These are phyloP conservation scores for Euwallacea fornicatus DNA, from an alignment of 1,140 invertebrate species.

Conservation along the genomic window DNA sequence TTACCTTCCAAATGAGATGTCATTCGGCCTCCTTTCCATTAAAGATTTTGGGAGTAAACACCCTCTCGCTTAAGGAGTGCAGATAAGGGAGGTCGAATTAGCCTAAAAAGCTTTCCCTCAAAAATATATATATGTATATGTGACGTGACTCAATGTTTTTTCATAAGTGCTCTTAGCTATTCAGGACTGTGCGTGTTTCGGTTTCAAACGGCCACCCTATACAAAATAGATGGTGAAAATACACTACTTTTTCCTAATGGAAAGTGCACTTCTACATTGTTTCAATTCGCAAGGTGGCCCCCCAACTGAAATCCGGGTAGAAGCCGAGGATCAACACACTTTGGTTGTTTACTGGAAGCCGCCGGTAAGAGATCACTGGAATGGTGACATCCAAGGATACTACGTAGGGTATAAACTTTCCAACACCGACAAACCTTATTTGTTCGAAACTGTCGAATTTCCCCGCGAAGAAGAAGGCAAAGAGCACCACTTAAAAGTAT, in stretches of 20 bases:
- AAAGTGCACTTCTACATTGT: no score
- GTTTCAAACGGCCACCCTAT: neutral
- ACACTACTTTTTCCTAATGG: neutral
- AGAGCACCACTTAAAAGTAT: constrained; percentile 81
- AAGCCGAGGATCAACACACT: constrained; percentile 89
- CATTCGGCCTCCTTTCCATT: no score
- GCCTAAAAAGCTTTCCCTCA: no score
- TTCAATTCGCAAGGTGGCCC: constrained; percentile 62
- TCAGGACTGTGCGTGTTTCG: no score
- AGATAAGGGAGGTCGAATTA: no score
- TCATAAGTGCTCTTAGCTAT: no score
- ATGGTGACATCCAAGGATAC: constrained; percentile 89
- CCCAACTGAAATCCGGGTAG: constrained; percentile 80
- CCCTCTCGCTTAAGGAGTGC: no score
- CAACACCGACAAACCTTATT: constrained; percentile 84
- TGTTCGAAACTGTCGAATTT: constrained; percentile 92
- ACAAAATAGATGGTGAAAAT: neutral
- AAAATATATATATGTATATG: no score
- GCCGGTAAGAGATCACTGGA: constrained; percentile 85
- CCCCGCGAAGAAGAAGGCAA: constrained; percentile 88
- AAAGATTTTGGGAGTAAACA: no score
- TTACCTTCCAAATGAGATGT: no score
- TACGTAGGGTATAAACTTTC: constrained; percentile 89
- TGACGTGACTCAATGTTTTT: no score
- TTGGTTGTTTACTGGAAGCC: constrained; percentile 94